Evolutionary conservation across 2,113 vertebrate species (phyloP).

Genomic region (Aramus guarauna): DNA sequence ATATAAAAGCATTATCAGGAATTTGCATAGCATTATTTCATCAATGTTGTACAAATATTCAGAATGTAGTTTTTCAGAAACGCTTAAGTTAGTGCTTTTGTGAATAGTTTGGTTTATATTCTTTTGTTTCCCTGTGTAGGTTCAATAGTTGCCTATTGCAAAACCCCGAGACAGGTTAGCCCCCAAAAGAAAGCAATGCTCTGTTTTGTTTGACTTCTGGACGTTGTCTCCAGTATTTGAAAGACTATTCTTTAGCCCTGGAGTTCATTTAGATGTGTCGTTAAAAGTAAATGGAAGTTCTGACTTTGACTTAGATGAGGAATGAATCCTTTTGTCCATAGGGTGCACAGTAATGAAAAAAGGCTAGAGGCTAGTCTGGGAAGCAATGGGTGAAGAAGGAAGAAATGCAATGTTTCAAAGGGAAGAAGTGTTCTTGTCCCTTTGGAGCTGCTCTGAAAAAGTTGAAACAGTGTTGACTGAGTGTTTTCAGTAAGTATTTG

Average conservation of each 20-base stretch:
- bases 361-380: not conserved
- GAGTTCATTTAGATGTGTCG: not conserved
- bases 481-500: not conserved
- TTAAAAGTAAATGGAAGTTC: not conserved
- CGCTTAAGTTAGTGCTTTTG: not conserved
- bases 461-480: not conserved
- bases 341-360: not conserved
- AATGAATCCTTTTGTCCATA: not conserved
- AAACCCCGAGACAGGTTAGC: not conserved
- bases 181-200: not conserved
- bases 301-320: not conserved
- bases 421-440: not conserved
- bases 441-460: not conserved
- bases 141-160: not conserved
- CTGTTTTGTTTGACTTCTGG: not conserved
- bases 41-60: not conserved
- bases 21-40: not conserved
- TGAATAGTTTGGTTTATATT: not conserved
- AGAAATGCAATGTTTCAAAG: not conserved
- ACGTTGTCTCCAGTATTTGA: not conserved
- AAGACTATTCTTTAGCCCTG: not conserved
- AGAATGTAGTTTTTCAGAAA: not conserved
- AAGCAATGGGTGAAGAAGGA: not conserved
- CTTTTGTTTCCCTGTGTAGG: not conserved
- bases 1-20: not conserved